Percentiles rank a stretch among this genome's conserved stretches.
phyloP scores from a whole-genome alignment of 2,113 vertebrate species.

The Lanius ludovicianus region DNA sequence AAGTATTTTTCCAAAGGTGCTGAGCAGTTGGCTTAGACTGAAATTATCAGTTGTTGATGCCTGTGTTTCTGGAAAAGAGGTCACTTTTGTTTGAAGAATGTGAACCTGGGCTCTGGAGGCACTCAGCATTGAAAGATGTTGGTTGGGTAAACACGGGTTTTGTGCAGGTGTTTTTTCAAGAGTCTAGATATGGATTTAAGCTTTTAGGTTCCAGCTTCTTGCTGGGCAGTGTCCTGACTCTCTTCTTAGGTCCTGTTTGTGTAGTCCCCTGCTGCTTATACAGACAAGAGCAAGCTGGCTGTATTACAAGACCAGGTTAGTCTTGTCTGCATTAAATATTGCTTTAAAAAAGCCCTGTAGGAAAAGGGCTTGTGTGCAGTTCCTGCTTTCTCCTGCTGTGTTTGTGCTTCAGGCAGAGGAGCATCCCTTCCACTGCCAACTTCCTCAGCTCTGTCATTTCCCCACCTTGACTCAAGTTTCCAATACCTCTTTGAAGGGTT shows the following conservation, averaged over 20 bases:
- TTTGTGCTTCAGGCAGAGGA: neutral
- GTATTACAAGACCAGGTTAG: neutral
- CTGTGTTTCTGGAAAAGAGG: neutral
- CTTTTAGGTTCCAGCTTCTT: neutral
- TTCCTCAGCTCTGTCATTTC: neutral
- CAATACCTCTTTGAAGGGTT: neutral
- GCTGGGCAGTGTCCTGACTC: neutral
- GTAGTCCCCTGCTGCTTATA: neutral
- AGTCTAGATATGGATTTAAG: neutral
- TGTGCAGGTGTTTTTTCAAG: neutral
- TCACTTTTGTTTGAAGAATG: neutral
- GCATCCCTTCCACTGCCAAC: neutral
- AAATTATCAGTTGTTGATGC: neutral
- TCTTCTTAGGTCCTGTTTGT: neutral
- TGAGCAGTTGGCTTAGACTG: neutral
- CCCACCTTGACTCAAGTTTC: neutral
- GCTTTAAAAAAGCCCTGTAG: neutral
- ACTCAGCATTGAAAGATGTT: neutral
- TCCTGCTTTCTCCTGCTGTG: neutral
- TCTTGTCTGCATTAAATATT: neutral
- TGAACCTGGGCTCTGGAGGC: neutral
- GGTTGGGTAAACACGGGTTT: neutral
- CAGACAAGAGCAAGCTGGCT: neutral
- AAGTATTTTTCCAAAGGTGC: neutral
- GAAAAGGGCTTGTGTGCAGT: neutral